Conservation (phyloP, 2,797 vertebrate species). For the Microhierax caerulescens region DNA sequence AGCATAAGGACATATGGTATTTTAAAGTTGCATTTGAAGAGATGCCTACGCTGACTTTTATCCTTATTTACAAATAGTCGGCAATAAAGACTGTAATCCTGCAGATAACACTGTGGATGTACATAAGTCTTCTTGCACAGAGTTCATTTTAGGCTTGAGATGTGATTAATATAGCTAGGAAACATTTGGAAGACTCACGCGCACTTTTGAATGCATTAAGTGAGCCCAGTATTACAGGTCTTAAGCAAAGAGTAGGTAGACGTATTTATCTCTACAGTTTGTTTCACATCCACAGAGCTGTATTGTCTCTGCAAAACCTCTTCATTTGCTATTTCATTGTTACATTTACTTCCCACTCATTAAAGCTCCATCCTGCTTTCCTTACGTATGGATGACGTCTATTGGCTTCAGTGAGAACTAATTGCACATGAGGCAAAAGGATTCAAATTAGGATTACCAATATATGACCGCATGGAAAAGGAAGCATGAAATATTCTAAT, state of each 20-base stretch:
- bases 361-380: conserved; percentile 31
- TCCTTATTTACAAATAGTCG: conserved; percentile 69
- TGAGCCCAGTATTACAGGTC: background rate
- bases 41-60: conserved; percentile 64
- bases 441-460: conserved; percentile 53
- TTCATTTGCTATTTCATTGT: conserved; percentile 54
- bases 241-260: conserved; percentile 38
- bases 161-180: conserved; percentile 28
- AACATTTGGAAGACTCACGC: conserved; percentile 13
- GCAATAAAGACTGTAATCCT: conserved; percentile 64
- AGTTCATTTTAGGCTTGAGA: conserved; percentile 41
- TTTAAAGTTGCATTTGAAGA: conserved; percentile 69
- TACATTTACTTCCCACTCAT: conserved; percentile 46
- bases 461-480: conserved; percentile 49
- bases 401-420: background rate
- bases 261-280: conserved; percentile 2
- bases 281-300: background rate
- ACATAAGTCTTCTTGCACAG: background rate
- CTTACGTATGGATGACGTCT: conserved; percentile 33
- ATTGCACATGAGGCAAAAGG: conserved; percentile 22
- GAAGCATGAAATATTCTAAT: conserved; percentile 56
- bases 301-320: conserved; percentile 22
- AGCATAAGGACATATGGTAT: conserved; percentile 68
- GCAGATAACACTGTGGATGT: conserved; percentile 29
- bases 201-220: background rate